phyloP scores from a whole-genome alignment of 2,888 invertebrate species.

The Xestia xanthographa region DNA sequence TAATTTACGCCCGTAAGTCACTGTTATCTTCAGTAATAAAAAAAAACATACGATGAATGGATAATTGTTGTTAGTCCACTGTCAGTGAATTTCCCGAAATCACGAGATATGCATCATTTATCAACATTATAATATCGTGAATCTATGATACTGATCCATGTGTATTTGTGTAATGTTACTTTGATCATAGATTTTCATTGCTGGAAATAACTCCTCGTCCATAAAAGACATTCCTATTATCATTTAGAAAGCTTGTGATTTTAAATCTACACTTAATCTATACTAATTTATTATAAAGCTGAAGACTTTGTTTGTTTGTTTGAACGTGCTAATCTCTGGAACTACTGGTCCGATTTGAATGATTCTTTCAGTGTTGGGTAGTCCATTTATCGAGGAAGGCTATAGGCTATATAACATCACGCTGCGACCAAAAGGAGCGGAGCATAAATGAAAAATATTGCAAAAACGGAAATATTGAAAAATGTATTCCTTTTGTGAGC shows the following conservation, averaged over 20 bases:
- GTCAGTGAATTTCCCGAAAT: neutral
- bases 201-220: neutral
- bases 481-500: too few species aligned
- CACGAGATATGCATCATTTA: neutral
- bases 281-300: too few species aligned
- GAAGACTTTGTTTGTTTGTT: too few species aligned
- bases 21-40: slow-evolving; percentile 11
- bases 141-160: neutral
- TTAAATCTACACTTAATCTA: too few species aligned
- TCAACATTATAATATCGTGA: neutral
- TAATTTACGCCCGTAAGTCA: neutral
- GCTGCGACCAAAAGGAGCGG: too few species aligned
- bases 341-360: too few species aligned
- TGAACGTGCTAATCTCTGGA: too few species aligned
- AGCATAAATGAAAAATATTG: too few species aligned
- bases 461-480: too few species aligned
- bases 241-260: neutral
- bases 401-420: too few species aligned
- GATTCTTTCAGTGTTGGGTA: too few species aligned
- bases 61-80: neutral
- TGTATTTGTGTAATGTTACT: neutral
- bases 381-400: too few species aligned
- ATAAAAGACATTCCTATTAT: neutral
- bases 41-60: slow-evolving; percentile 16
- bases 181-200: neutral